phyloP scores from a whole-genome alignment of 1,140 invertebrate genomes.

The Stratiolaelaps scimitus region DNA sequence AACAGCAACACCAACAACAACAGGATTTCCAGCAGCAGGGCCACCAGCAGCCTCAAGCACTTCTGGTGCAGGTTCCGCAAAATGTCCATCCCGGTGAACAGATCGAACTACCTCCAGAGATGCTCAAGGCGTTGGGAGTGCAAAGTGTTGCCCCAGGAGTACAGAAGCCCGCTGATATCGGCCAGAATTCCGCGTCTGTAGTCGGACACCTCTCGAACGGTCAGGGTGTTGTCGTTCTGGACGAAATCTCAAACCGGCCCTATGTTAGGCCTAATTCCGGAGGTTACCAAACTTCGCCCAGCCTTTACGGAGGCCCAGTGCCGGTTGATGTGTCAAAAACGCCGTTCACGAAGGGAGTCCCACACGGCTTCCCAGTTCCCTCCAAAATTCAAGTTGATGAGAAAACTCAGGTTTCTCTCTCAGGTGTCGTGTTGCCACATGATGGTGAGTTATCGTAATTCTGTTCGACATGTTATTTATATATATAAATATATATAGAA shows the following conservation, averaged over 20 bases:
- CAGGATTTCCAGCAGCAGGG: background rate
- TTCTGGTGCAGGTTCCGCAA: slow-evolving; percentile 3
- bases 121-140: slow-evolving; percentile 21
- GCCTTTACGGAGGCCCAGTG: background rate
- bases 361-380: slow-evolving; percentile 13
- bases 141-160: slow-evolving; percentile 3
- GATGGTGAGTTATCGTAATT: slow-evolving; percentile 12
- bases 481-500: too few relatives aligned
- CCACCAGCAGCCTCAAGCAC: slow-evolving; percentile 25
- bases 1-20: background rate
- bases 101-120: slow-evolving; percentile 6
- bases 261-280: slow-evolving; percentile 4
- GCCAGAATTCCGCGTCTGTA: slow-evolving; percentile 5
- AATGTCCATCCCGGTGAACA: slow-evolving; percentile 7
- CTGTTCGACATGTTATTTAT: too few relatives aligned
- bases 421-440: slow-evolving; percentile 12
- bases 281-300: background rate
- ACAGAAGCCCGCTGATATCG: background rate
- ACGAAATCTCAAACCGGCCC: slow-evolving; percentile 10
- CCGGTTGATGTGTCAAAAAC: slow-evolving; percentile 21
- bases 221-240: background rate
- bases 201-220: slow-evolving; percentile 24
- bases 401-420: slow-evolving; percentile 27
- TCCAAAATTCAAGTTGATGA: slow-evolving; percentile 25
- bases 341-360: slow-evolving; percentile 12